A percentile compares a stretch with the other conserved stretches of the same genome.
These are phyloP conservation scores for Poeciliopsis occidentalis DNA, from an alignment of 2,113 vertebrate genomes.

Conservation along the genomic window DNA sequence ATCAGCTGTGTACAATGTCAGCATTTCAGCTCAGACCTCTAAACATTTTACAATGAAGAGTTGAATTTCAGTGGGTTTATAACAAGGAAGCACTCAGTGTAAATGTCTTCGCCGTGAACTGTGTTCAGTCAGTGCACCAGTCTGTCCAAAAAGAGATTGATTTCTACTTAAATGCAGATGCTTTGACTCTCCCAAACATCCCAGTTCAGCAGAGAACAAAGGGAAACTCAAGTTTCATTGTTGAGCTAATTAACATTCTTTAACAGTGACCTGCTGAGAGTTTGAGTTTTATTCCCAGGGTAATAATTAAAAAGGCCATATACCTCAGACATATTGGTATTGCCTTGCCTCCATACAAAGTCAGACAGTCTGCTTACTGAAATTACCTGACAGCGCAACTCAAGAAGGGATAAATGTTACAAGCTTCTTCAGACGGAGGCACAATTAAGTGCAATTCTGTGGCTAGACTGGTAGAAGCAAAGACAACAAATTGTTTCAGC, in stretches of 20 bases:
- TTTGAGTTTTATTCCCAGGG: constrained; percentile 44
- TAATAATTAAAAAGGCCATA: constrained; percentile 65
- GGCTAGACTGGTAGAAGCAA: constrained; percentile 61
- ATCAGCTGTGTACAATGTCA: neutral
- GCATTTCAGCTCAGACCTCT: too few species aligned
- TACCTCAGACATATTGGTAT: constrained; percentile 49
- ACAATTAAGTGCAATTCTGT: constrained; percentile 74
- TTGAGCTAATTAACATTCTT: constrained; percentile 76
- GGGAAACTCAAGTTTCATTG: constrained; percentile 65
- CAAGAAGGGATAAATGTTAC: constrained; percentile 32
- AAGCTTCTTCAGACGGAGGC: constrained; percentile 48
- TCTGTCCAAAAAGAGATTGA: constrained; percentile 25
- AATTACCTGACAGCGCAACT: constrained; percentile 44
- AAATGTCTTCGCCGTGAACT: neutral
- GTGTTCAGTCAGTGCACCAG: constrained; percentile 12
- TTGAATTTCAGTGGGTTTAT: too few species aligned
- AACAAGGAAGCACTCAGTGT: neutral
- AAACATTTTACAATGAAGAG: too few species aligned
- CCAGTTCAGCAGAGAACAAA: constrained; percentile 63
- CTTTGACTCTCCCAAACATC: constrained; percentile 52
- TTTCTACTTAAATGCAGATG: constrained; percentile 51
- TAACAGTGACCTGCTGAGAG: constrained; percentile 64
- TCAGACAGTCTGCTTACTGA: constrained; percentile 45
- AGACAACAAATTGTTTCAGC: constrained; percentile 61
- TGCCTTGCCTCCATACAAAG: constrained; percentile 20